phyloP scores from a whole-genome alignment of 2,888 invertebrate species.

The Aleiodes alternator region DNA sequence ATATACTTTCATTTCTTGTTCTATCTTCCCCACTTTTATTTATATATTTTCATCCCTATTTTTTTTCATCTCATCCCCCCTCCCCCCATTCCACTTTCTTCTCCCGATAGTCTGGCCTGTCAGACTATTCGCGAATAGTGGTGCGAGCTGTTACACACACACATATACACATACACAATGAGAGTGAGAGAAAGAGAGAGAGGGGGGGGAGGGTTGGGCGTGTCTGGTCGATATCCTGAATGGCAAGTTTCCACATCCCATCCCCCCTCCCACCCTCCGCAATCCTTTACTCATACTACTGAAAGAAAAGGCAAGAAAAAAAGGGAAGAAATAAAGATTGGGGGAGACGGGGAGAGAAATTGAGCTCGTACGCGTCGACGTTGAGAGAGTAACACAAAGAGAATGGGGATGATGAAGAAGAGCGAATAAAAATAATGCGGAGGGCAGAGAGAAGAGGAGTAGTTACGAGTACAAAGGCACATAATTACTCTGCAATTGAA shows the following conservation, averaged over 20 bases:
- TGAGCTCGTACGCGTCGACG: conserved; percentile 43
- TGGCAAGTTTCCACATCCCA: conserved; percentile 62
- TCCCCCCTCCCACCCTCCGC: conserved; percentile 43
- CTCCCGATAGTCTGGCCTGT: conserved; percentile 43
- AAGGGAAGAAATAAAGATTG: conserved; percentile 33
- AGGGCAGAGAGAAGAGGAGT: neutral
- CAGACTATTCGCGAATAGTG: conserved; percentile 56
- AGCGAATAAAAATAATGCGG: neutral
- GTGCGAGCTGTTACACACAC: conserved; percentile 51
- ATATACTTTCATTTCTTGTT: conserved; percentile 37
- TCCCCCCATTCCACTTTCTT: conserved; percentile 17
- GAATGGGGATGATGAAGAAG: conserved; percentile 22
- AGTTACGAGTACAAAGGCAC: conserved; percentile 24
- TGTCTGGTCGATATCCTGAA: conserved; percentile 72
- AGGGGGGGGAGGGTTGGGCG: conserved; percentile 62
- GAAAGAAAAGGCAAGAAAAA: conserved; percentile 41
- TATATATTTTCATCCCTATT: conserved; percentile 23
- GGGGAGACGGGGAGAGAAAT: conserved; percentile 43
- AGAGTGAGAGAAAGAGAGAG: conserved; percentile 51
- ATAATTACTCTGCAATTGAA: conserved; percentile 33
- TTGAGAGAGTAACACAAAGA: conserved; percentile 30
- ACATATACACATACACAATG: conserved; percentile 46
- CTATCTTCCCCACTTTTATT: conserved; percentile 27
- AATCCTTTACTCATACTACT: conserved; percentile 42
- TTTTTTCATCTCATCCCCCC: conserved; percentile 36